Conservation (phyloP, 2,113 vertebrate species). For the Macrotus californicus region DNA sequence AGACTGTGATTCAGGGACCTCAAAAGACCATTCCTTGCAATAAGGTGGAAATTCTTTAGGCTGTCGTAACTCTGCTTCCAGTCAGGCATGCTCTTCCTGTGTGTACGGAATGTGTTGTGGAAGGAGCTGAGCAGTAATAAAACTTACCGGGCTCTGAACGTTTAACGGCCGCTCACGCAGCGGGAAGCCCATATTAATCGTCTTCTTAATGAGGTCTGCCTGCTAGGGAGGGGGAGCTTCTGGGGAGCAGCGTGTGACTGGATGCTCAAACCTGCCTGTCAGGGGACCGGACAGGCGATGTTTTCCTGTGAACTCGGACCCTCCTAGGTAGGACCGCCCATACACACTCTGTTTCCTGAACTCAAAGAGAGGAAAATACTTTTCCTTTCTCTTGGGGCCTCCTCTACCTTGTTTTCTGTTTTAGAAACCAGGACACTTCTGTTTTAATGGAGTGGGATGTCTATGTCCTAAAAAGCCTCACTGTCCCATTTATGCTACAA, state of each 20-base stretch:
- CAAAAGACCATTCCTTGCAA: neutral
- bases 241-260: too few relatives aligned
- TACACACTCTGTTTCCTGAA: neutral
- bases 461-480: too few relatives aligned
- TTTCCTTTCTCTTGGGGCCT: neutral
- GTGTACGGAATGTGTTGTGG: neutral
- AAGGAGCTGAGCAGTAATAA: neutral
- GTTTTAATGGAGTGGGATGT: accelerated
- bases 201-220: neutral
- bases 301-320: neutral
- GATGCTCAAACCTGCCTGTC: neutral
- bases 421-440: neutral
- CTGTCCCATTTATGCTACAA: too few relatives aligned
- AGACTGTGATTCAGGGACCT: neutral
- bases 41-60: neutral
- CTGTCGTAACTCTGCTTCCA: neutral
- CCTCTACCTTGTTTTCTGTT: neutral
- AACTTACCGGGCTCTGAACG: neutral
- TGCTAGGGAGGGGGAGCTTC: neutral
- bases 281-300: neutral
- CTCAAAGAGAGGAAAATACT: neutral
- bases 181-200: neutral
- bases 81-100: neutral
- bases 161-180: neutral
- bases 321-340: too few relatives aligned